A percentile compares a stretch with the other conserved stretches of the same genome.
Conservation (phyloP, 2,797 vertebrate species). For the Saxicola maurus region DNA sequence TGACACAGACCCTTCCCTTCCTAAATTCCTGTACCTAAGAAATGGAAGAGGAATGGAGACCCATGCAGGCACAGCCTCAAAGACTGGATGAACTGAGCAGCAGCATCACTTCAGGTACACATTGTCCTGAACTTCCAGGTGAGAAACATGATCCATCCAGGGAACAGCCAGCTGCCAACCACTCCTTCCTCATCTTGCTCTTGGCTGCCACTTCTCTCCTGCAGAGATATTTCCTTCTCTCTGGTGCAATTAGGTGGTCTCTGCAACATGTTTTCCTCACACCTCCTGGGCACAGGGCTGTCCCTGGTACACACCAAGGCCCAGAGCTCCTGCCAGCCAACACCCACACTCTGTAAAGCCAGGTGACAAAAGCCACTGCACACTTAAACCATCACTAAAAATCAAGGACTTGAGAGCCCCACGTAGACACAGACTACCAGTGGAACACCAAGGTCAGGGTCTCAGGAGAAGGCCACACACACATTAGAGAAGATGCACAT, state of each 20-base stretch:
- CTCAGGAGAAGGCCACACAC: neutral
- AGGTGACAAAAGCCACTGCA: neutral
- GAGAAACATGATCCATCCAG: neutral
- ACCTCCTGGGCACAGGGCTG: fast-evolving
- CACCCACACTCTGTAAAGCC: fast-evolving
- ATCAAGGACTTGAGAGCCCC: fast-evolving
- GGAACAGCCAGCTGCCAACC: neutral
- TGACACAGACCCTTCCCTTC: fast-evolving
- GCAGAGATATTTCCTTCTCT: neutral
- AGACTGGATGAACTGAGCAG: neutral
- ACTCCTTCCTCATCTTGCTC: neutral
- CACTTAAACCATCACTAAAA: neutral
- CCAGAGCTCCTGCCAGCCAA: neutral
- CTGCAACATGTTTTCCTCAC: neutral
- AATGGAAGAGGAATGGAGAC: neutral
- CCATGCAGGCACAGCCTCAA: neutral
- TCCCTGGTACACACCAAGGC: fast-evolving
- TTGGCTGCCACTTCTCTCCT: neutral
- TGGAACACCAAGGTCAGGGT: neutral
- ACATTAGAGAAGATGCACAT: fast-evolving
- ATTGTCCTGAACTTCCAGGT: neutral
- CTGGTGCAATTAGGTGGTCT: neutral
- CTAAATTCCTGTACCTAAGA: neutral
- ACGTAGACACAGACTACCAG: fast-evolving
- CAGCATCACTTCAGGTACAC: neutral